Evolutionary conservation across 2,797 vertebrate genomes (phyloP).

Genomic region (Macropodus opercularis): DNA sequence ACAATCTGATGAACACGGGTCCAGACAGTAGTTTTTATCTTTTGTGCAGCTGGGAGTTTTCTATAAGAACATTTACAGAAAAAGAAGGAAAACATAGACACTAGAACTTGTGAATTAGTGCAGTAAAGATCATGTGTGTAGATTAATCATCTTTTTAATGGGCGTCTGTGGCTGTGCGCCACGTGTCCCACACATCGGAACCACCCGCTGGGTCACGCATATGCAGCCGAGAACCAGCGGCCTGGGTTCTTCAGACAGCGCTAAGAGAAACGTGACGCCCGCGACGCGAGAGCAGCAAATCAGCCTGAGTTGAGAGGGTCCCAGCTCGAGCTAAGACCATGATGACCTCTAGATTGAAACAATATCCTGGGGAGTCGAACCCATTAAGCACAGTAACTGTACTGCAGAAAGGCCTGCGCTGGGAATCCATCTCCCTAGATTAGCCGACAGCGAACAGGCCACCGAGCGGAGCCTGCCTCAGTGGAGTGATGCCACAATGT

Average conservation of each 20-base stretch:
- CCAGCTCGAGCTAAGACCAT: conserved; percentile 45
- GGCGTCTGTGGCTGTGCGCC: too few relatives aligned
- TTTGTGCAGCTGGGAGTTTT: not conserved
- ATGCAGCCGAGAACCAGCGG: not conserved
- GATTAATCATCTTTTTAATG: too few relatives aligned
- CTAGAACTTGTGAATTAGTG: too few relatives aligned
- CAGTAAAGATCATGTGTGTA: too few relatives aligned
- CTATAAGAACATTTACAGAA: too few relatives aligned
- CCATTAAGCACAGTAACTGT: conserved; percentile 65
- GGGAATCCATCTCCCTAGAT: conserved; percentile 68
- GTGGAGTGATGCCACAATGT: conserved; percentile 32
- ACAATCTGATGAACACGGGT: too few relatives aligned
- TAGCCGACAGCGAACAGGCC: conserved; percentile 57
- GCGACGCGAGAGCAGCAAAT: conserved; percentile 43
- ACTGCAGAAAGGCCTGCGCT: conserved; percentile 32
- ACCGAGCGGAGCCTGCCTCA: conserved; percentile 26
- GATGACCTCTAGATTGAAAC: conserved; percentile 75
- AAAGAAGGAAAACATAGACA: too few relatives aligned
- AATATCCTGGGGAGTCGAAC: conserved; percentile 68
- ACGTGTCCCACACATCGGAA: too few relatives aligned
- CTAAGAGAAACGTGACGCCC: conserved; percentile 21
- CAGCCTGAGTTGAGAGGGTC: conserved; percentile 47
- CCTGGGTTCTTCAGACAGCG: conserved; percentile 1
- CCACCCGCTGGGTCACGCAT: too few relatives aligned
- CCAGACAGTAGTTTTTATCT: not conserved